Evolutionary conservation across 37 sponge, comb jelly and placozoan species (phyloP).

Genomic region (Crambe crambe): DNA sequence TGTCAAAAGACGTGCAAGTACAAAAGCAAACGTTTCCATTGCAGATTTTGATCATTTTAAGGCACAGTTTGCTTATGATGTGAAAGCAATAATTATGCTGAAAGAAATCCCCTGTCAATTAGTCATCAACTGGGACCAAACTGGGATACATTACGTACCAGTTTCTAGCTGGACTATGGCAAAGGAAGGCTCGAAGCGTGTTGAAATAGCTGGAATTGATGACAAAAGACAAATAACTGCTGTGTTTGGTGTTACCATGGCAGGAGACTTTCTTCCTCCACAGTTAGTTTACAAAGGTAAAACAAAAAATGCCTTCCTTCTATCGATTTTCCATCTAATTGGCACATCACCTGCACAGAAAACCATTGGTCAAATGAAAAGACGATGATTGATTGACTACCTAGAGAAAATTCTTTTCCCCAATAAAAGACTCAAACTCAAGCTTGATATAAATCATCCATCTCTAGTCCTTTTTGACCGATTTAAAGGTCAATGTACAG

Average conservation of each 20-base stretch:
- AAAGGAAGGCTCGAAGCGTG: background rate
- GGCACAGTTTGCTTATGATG: background rate
- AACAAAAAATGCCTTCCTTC: background rate
- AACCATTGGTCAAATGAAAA: background rate
- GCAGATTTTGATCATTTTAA: background rate
- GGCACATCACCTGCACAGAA: background rate
- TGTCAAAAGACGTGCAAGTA: background rate
- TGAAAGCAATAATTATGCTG: background rate
- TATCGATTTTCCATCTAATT: background rate
- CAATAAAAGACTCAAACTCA: too few relatives aligned
- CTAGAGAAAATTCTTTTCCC: too few relatives aligned
- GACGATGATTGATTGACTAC: too few relatives aligned
- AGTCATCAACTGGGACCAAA: constrained; percentile 4
- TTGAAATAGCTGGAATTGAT: background rate
- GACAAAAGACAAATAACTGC: constrained; percentile 1
- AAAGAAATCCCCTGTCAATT: background rate
- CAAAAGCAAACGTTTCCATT: background rate
- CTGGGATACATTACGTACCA: background rate
- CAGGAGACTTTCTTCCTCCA: constrained; percentile 11
- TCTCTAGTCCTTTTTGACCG: too few relatives aligned
- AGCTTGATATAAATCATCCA: too few relatives aligned
- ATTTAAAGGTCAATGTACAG: too few relatives aligned
- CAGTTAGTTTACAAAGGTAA: background rate
- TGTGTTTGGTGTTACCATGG: background rate
- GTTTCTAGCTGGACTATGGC: background rate